Base-by-base conservation (phyloP, 2,113 vertebrate species). In the Callipepla squamata region DNA sequence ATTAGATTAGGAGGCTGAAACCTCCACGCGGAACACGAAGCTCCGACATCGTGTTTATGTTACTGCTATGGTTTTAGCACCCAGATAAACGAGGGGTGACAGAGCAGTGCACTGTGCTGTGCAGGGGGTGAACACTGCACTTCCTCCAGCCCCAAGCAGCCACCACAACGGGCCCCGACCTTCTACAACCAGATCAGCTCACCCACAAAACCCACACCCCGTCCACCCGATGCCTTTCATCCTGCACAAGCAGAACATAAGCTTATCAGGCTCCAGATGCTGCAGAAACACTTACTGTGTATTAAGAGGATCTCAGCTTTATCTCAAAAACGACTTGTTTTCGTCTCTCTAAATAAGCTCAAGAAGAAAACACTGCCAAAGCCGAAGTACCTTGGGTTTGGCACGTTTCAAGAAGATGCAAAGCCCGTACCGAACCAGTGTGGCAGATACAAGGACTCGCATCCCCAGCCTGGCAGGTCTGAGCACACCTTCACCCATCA, bases 101-200 rank as follows among this genome's bases (percentile, higher is more conserved):
- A 70, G 36, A 51, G 28, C 4, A 4, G 21, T 1, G n/a, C 28
- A 32, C 23, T 69, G 26, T 47, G 61, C 22, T 1, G 47, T 0
- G 7, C 6, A 69, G 34, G 3, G 34, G 42, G 25, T 53, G 47
- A 84, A 78, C 51, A 23, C 84, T 38, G 70, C 38, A 7, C n/a
- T n/a, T 80, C 5, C 63, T 58, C 73, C 65, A 77, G 58, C 2
- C 67, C 45, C 36, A 53, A 82, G 2, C 30, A 44, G 5, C 0
- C 4, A 50, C 26, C 55, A 20, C 45, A 77, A 48, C 18, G 25
- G 21, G 13, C 44, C 44, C 36, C 40, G 10, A 48, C 40, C 48
- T 45, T 68, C 53, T 57, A 53, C 45, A 65, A n/a, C 8, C 57
- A 58, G 10, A 76, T 34, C 13, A 51, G 28, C 28, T 18, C 36